Evolutionary conservation across 2,113 vertebrate genomes (phyloP).

Genomic region (Irena cyanogastra): DNA sequence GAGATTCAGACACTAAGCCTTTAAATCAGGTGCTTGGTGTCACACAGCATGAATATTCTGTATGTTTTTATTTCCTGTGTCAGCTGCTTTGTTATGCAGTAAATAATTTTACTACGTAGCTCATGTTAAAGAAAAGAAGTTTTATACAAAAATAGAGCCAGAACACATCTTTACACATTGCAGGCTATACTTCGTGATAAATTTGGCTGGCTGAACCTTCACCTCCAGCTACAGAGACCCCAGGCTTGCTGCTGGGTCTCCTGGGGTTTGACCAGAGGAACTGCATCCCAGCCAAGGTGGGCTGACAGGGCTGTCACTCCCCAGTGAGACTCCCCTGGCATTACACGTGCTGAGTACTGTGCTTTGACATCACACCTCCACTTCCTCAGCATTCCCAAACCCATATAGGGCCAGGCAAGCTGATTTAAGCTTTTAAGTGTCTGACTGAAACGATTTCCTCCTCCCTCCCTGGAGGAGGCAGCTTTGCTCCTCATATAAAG

Average conservation of each 20-base stretch:
- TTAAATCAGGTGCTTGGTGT: neutral
- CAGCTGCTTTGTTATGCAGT: fast-evolving
- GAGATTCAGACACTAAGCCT: neutral
- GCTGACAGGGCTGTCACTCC: neutral
- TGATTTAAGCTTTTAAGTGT: neutral
- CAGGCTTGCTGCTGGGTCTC: neutral
- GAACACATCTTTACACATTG: neutral
- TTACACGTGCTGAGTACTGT: fast-evolving
- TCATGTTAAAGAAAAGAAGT: neutral
- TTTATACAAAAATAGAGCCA: neutral
- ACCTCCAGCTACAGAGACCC: neutral
- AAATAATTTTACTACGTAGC: neutral
- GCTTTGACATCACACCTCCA: neutral
- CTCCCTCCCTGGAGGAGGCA: neutral
- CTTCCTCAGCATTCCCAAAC: neutral
- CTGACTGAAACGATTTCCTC: neutral
- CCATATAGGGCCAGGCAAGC: fast-evolving
- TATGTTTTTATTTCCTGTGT: neutral
- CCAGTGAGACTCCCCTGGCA: too few species aligned
- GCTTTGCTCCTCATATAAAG: neutral
- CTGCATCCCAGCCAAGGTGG: neutral
- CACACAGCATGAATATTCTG: neutral
- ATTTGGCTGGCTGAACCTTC: neutral
- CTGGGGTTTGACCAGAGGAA: neutral
- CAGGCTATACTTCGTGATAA: neutral